Conservation (phyloP, 2,888 invertebrate species). For the Machimus atricapillus region DNA sequence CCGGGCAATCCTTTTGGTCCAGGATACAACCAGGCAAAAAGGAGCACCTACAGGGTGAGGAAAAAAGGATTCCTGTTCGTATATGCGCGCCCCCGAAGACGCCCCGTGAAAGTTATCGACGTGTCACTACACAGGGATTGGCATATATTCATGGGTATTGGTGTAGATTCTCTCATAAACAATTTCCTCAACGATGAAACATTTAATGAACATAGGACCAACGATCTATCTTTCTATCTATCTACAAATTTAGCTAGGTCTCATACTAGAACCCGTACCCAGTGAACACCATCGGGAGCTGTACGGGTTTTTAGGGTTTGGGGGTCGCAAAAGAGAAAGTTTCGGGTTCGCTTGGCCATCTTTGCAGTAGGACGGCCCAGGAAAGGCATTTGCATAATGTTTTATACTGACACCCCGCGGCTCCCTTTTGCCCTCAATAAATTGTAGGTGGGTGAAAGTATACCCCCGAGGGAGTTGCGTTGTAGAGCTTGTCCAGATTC, state of each 20-base stretch:
- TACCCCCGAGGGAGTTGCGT: neutral
- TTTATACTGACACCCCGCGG: neutral
- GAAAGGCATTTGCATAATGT: slow-evolving; percentile 45
- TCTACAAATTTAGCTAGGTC: neutral
- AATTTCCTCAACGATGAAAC: slow-evolving; percentile 45
- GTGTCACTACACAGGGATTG: neutral
- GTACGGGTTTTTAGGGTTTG: neutral
- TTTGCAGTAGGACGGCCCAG: neutral
- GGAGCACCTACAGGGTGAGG: neutral
- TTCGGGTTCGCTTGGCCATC: slow-evolving; percentile 24
- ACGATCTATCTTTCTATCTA: neutral
- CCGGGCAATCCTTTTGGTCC: neutral
- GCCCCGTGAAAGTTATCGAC: neutral
- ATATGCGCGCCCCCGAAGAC: neutral
- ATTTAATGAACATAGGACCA: slow-evolving; percentile 45
- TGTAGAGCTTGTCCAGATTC: slow-evolving; percentile 27
- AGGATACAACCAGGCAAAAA: neutral
- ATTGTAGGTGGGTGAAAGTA: neutral
- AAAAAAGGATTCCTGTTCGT: neutral
- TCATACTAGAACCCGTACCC: neutral
- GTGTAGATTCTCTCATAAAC: slow-evolving; percentile 29
- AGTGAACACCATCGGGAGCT: neutral
- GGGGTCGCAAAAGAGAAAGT: neutral
- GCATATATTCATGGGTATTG: neutral
- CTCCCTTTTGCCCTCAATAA: neutral